Conservation (phyloP, 2,888 invertebrate genomes). For the Zaprionus bogoriensis region DNA sequence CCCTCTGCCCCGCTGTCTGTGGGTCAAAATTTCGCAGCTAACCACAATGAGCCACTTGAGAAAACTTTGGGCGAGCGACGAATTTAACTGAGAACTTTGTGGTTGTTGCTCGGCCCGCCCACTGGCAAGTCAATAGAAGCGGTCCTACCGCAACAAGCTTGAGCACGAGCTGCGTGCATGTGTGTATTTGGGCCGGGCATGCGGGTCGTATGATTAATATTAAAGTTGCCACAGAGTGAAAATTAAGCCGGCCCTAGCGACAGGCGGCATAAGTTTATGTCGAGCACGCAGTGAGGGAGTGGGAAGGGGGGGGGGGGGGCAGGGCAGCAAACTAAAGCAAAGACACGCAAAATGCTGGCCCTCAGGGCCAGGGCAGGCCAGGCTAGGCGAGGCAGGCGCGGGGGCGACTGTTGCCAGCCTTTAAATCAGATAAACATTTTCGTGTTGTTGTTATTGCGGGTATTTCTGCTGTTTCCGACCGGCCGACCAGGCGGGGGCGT, state of each 20-base stretch:
- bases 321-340: slow-evolving; percentile 18
- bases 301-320: too few relatives aligned
- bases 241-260: slow-evolving; percentile 60
- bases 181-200: slow-evolving; percentile 49
- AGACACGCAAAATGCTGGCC: slow-evolving; percentile 56
- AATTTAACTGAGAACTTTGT: slow-evolving; percentile 75
- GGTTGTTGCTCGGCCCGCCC: slow-evolving; percentile 24
- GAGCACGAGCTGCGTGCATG: slow-evolving; percentile 7
- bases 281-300: slow-evolving; percentile 18
- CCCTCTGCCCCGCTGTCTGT: slow-evolving; percentile 24
- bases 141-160: slow-evolving; percentile 35
- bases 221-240: slow-evolving; percentile 68
- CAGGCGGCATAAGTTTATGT: slow-evolving; percentile 65
- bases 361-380: background rate
- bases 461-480: slow-evolving; percentile 31
- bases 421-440: slow-evolving; percentile 73
- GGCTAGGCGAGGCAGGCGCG: background rate
- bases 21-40: slow-evolving; percentile 69
- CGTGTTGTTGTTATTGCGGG: slow-evolving; percentile 15
- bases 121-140: slow-evolving; percentile 43
- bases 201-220: slow-evolving; percentile 75
- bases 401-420: slow-evolving; percentile 54
- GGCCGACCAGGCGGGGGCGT: slow-evolving; percentile 27
- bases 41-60: slow-evolving; percentile 75
- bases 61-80: slow-evolving; percentile 61